These are phyloP conservation scores for Lophius americanus DNA, from an alignment of 2,797 vertebrate species.

Conservation along the genomic window DNA sequence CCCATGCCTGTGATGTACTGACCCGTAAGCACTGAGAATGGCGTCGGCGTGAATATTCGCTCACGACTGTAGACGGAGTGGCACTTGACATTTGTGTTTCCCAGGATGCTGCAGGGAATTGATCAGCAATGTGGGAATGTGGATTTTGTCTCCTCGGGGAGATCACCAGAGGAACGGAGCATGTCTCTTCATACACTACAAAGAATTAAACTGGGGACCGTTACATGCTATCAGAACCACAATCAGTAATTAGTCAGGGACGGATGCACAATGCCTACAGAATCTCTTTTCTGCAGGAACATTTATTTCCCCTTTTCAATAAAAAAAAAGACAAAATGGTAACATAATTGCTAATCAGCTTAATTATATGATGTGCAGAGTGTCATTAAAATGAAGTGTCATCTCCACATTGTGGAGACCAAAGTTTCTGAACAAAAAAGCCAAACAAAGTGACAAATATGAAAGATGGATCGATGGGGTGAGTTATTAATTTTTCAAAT, in stretches of 20 bases:
- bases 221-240: background rate
- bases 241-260: background rate
- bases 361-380: background rate
- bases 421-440: conserved; percentile 22
- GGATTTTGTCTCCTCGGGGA: background rate
- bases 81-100: conserved; percentile 1
- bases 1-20: background rate
- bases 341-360: background rate
- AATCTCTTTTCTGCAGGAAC: background rate
- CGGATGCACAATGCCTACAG: background rate
- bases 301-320: background rate
- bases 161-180: conserved; percentile 2
- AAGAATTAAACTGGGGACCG: conserved; percentile 7
- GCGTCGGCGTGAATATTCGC: conserved; percentile 15
- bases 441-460: no score
- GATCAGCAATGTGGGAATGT: conserved; percentile 10
- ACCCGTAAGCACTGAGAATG: conserved; percentile 2
- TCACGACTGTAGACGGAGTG: conserved; percentile 1
- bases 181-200: conserved; percentile 2
- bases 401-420: background rate
- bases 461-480: background rate
- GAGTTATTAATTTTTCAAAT: conserved; percentile 10
- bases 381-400: background rate
- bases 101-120: background rate
- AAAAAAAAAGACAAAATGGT: background rate